These are phyloP conservation scores for Drosophila nigritarsus DNA, from an alignment of 2,888 invertebrate genomes.

Conservation along the genomic window DNA sequence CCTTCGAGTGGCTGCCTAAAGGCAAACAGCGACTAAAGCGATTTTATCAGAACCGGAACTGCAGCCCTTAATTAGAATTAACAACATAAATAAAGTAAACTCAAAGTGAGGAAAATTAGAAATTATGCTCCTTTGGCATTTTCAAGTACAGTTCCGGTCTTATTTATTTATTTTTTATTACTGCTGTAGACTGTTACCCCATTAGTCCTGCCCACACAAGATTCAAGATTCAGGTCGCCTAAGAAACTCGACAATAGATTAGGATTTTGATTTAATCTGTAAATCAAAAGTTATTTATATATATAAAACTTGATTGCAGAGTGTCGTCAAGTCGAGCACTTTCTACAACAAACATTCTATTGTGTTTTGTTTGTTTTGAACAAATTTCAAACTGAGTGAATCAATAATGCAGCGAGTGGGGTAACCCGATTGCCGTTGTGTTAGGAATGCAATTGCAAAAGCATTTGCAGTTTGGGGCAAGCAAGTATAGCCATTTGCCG, in stretches of 20 bases:
- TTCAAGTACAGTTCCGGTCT: neutral
- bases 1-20: conserved; percentile 38
- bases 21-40: conserved; percentile 57
- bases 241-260: neutral
- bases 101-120: conserved; percentile 7
- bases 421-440: conserved; percentile 34
- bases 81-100: conserved; percentile 43
- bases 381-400: conserved; percentile 32
- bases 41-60: conserved; percentile 44
- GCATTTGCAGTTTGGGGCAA: conserved; percentile 13
- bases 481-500: conserved; percentile 46
- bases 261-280: neutral
- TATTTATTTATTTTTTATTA: neutral
- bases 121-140: conserved; percentile 11
- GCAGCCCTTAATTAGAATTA: conserved; percentile 66
- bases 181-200: neutral
- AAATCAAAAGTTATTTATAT: neutral
- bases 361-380: conserved; percentile 8
- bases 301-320: neutral
- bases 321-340: neutral
- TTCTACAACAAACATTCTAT: neutral
- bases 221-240: neutral
- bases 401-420: conserved; percentile 21
- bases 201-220: neutral
- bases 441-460: conserved; percentile 37